Evolutionary conservation across 1,140 invertebrate species (phyloP), one percentile per base, ranked within the genome.

Genomic region (Ooceraea biroi): DNA sequence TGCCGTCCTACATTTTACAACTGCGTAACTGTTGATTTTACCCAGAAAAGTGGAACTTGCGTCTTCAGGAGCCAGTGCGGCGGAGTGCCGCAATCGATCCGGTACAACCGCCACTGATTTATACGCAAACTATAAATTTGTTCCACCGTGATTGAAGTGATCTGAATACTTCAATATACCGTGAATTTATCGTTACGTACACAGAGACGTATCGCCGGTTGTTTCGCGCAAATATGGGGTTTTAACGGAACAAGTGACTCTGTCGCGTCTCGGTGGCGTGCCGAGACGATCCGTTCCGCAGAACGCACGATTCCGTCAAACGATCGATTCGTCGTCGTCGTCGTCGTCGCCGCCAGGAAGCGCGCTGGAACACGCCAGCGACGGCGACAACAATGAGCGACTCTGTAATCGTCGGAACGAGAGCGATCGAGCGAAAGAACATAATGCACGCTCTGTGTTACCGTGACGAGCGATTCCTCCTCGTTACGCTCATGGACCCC

Each of bases 361-460:
- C 27, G 69, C 66, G 69, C 55, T 41, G 52, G 60, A 73, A 50
- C 17, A n/a, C 41, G 55, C 55, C 41, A 12, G 22, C 14, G 52
- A 22, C 25, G 68, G 19, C 44, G 69, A 60, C 78, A 61, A 82
- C 68, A 74, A 82, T 73, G 68, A 88, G 86, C 83, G 86, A 88
- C 88, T 86, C 84, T 91, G 91, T 90, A 89, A 89, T 90, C 85
- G 89, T 90, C 72, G 85, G 63, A 84, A 84, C 86, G 85, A 78
- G 85, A 84, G 52, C 85, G 85, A 82, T 84, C 88, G 87, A 88
- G 87, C 71, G 88, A 87, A 88, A 87, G 87, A 90, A 86, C 87
- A 91, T 91, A 92, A 91, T 92, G 90, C 87, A 85, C 83, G 90
- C 82, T 88, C 84, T 91, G 90, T 91, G 88, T 91, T 85, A 68